Percentiles rank a stretch among this genome's conserved stretches.
phyloP scores from a whole-genome alignment of 2,113 vertebrate species.

The Alectura lathami region DNA sequence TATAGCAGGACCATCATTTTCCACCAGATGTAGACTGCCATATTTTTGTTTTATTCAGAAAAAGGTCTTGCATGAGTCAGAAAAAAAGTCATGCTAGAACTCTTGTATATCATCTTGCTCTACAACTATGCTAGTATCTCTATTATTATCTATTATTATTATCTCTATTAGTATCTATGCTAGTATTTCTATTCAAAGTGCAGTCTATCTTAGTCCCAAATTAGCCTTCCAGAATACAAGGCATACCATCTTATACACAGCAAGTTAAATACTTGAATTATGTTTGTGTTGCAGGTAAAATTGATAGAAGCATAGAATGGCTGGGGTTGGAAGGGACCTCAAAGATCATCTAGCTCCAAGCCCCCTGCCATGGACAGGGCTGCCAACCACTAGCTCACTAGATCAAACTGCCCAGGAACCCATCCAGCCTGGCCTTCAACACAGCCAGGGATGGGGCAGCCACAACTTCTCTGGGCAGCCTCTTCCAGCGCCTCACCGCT shows the following conservation, averaged over 20 bases:
- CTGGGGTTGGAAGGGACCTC: too few species aligned
- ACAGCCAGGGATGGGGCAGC: too few species aligned
- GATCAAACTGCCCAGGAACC: too few species aligned
- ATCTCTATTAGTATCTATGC: too few species aligned
- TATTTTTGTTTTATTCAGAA: neutral
- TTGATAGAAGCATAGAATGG: too few species aligned
- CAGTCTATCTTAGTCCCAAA: neutral
- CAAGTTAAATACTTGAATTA: neutral
- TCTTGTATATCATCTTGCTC: neutral
- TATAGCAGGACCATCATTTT: neutral
- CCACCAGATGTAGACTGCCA: neutral
- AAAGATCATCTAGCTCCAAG: too few species aligned
- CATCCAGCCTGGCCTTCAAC: too few species aligned
- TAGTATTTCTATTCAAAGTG: neutral
- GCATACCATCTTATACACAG: neutral
- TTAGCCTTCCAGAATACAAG: neutral
- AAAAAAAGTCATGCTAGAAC: neutral
- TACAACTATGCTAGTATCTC: neutral
- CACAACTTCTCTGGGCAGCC: too few species aligned
- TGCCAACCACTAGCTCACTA: too few species aligned
- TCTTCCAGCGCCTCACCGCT: too few species aligned
- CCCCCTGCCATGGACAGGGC: too few species aligned
- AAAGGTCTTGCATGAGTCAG: neutral
- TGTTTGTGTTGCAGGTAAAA: neutral
- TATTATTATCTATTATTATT: too few species aligned